phyloP scores from a whole-genome alignment of 2,888 invertebrate species.

The Melangyna quadrimaculata region DNA sequence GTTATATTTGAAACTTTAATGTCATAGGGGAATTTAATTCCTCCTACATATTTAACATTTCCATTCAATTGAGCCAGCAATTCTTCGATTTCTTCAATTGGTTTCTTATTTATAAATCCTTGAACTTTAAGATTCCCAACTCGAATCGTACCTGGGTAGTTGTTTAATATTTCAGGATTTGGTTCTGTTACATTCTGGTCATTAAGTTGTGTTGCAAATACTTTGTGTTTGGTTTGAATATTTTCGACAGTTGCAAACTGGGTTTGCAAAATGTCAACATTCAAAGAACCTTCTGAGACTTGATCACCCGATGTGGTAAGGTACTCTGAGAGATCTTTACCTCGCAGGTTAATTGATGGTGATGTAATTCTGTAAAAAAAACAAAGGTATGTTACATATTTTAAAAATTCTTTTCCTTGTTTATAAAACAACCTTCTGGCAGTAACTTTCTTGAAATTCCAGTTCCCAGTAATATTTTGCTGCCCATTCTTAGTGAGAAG shows the following conservation, averaged over 20 bases:
- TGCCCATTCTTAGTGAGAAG: conserved; percentile 80
- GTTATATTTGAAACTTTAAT: conserved; percentile 79
- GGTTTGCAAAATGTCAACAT: conserved; percentile 72
- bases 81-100: conserved; percentile 75
- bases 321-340: conserved; percentile 63
- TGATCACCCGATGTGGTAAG: conserved; percentile 74
- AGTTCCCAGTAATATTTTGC: conserved; percentile 81
- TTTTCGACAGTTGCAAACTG: conserved; percentile 72
- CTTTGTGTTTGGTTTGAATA: conserved; percentile 74
- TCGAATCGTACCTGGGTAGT: conserved; percentile 76
- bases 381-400: not conserved
- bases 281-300: conserved; percentile 72
- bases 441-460: conserved; percentile 78
- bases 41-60: conserved; percentile 78
- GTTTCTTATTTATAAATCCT: conserved; percentile 75
- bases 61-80: conserved; percentile 75
- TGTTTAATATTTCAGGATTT: conserved; percentile 72
- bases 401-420: not conserved
- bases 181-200: conserved; percentile 60
- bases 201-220: conserved; percentile 73
- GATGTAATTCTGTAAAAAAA: conserved; percentile 35
- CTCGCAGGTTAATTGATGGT: conserved; percentile 67
- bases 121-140: conserved; percentile 79
- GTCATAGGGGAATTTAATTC: conserved; percentile 75
- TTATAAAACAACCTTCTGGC: conserved; percentile 72